These are phyloP conservation scores for Bombus turneri DNA, from an alignment of 1,140 invertebrate genomes.

Conservation along the genomic window DNA sequence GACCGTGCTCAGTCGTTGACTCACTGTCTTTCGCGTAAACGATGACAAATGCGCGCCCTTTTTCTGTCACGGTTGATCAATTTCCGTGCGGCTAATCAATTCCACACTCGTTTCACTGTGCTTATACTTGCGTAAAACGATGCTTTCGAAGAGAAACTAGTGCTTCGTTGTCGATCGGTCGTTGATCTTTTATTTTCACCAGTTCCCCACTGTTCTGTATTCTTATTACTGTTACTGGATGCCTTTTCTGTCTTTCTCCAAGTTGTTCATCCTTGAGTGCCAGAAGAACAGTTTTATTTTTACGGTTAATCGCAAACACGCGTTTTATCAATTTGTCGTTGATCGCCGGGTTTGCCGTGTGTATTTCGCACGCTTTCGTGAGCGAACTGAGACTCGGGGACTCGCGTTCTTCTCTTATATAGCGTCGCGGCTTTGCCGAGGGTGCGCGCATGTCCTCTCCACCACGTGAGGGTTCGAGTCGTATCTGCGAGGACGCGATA, in stretches of 20 bases:
- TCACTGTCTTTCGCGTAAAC: no score
- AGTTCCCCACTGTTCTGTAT: neutral
- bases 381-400: slow-evolving; percentile 47
- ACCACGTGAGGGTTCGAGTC: slow-evolving; percentile 54
- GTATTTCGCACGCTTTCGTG: slow-evolving; percentile 32
- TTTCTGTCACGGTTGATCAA: neutral
- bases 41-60: neutral
- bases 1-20: no score
- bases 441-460: slow-evolving; percentile 57
- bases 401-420: slow-evolving; percentile 55
- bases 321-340: neutral
- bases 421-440: slow-evolving; percentile 26
- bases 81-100: neutral
- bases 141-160: no score
- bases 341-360: neutral
- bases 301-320: neutral
- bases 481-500: slow-evolving; percentile 13
- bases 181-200: neutral
- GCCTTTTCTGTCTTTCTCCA: fast-evolving
- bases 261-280: neutral
- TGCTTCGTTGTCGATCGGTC: neutral
- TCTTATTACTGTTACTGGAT: neutral
- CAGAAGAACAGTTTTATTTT: no score
- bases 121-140: neutral
- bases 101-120: neutral